phyloP scores from a whole-genome alignment of 1,140 invertebrate genomes.

The Chymomyza costata region DNA sequence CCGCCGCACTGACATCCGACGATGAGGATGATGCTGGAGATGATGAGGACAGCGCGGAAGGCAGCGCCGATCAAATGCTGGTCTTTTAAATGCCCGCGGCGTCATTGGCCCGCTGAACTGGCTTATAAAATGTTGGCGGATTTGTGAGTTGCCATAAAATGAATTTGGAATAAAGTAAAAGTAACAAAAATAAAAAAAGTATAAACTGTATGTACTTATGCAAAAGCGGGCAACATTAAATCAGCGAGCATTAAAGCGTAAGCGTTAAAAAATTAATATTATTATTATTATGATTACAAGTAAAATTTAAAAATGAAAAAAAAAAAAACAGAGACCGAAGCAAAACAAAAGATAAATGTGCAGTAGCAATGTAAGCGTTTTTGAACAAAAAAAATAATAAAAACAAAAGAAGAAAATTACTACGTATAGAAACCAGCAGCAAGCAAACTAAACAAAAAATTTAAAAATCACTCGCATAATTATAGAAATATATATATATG shows the following conservation, averaged over 20 bases:
- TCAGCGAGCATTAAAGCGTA: constrained; percentile 46
- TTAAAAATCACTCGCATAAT: constrained; percentile 25
- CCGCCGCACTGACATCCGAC: constrained; percentile 77
- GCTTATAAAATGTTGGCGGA: constrained; percentile 14
- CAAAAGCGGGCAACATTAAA: constrained; percentile 33
- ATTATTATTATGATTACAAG: constrained; percentile 50
- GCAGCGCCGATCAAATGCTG: constrained; percentile 85
- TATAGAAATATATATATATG: constrained; percentile 13
- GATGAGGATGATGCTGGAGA: constrained; percentile 83
- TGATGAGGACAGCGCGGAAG: constrained; percentile 82
- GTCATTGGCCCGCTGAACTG: background rate
- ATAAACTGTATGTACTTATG: no score
- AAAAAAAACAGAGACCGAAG: constrained; percentile 26
- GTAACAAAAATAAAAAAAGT: background rate
- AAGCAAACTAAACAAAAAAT: constrained; percentile 18
- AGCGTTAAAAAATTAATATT: constrained; percentile 59
- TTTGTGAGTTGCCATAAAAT: constrained; percentile 24
- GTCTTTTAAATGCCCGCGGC: constrained; percentile 80
- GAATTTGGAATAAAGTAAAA: background rate
- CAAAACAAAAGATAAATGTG: constrained; percentile 54
- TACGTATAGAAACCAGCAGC: constrained; percentile 48
- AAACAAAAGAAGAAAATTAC: constrained; percentile 42
- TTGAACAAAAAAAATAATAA: no score
- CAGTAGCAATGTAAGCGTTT: constrained; percentile 70
- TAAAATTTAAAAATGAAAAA: constrained; percentile 23